Evolutionary conservation across 2,888 invertebrate species (phyloP).

Genomic region (Lepidochrysops patricia): DNA sequence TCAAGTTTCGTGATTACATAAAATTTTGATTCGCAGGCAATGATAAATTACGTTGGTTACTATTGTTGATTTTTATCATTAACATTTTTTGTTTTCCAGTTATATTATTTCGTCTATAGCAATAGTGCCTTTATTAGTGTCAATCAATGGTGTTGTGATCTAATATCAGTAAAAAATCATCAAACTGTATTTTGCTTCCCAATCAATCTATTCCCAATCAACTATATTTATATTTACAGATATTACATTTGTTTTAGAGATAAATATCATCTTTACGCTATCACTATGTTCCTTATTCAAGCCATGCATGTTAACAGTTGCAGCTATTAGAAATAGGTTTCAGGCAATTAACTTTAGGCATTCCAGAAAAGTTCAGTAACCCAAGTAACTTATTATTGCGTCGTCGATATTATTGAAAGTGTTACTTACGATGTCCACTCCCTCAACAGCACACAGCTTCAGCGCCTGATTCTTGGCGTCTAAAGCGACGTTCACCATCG

Average conservation of each 20-base stretch:
- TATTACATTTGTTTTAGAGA: neutral
- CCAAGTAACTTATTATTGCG: constrained; percentile 11
- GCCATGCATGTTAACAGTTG: constrained; percentile 3
- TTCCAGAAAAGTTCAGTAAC: neutral
- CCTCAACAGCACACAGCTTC: constrained; percentile 96
- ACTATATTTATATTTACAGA: neutral
- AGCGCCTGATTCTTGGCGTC: constrained; percentile 98
- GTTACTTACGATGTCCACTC: constrained; percentile 91
- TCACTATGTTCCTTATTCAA: neutral
- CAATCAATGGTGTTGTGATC: neutral
- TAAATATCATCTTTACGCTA: neutral
- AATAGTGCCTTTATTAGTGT: neutral
- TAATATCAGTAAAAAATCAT: neutral
- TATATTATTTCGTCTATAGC: neutral
- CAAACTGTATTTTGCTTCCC: neutral
- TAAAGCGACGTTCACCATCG: constrained; percentile 98
- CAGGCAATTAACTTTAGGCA: neutral
- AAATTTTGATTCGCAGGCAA: neutral
- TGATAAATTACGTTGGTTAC: constrained; percentile 12
- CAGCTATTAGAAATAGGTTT: neutral
- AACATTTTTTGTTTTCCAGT: neutral
- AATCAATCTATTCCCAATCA: neutral
- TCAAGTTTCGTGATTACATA: neutral
- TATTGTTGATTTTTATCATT: neutral
- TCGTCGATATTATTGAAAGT: constrained; percentile 15